Percentiles rank a stretch among this genome's conserved stretches.
Evolutionary conservation across 2,797 vertebrate species (phyloP).

Genomic region (Dendrocincla tyrannina): DNA sequence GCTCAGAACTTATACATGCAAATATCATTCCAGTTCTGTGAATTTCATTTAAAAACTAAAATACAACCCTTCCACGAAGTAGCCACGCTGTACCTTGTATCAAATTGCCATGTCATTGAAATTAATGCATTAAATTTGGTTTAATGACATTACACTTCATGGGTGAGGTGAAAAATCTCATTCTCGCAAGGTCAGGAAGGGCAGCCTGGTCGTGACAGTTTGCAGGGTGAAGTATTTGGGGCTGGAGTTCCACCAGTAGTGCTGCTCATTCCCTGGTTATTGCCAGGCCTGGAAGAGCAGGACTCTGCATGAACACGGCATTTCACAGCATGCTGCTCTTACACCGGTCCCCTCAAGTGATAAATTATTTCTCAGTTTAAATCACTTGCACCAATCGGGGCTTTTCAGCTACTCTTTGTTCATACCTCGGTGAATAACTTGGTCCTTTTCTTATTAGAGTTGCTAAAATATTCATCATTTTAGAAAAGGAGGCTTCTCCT

Average conservation of each 20-base stretch:
- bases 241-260: not conserved
- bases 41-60: not conserved
- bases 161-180: not conserved
- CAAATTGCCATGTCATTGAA: not conserved
- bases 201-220: not conserved
- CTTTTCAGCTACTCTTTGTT: not conserved
- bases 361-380: not conserved
- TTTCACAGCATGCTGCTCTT: not conserved
- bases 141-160: not conserved
- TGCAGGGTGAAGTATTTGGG: not conserved
- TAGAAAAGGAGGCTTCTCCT: not conserved
- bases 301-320: not conserved
- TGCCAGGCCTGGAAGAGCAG: not conserved
- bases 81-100: not conserved
- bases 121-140: not conserved
- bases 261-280: not conserved
- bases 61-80: not conserved
- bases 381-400: not conserved
- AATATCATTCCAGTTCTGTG: not conserved
- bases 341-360: not conserved
- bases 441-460: not conserved
- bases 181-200: not conserved
- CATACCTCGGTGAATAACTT: not conserved
- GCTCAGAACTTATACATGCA: too few relatives aligned
- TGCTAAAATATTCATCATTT: not conserved